Conservation (phyloP, 2,113 vertebrate genomes). For the Myxocyprinus asiaticus region DNA sequence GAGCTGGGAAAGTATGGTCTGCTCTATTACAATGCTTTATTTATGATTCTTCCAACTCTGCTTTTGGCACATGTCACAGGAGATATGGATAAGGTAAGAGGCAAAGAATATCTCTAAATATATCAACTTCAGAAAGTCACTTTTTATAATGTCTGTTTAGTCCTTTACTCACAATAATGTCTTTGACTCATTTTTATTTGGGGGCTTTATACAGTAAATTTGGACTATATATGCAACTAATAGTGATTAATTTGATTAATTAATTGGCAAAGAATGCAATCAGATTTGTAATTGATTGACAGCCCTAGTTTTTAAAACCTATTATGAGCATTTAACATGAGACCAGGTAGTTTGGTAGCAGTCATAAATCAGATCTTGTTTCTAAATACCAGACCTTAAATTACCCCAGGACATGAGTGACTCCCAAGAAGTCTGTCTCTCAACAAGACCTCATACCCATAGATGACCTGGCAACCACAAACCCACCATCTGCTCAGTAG, state of each 20-base stretch:
- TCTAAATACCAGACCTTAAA: conserved; percentile 1
- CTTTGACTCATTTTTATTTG: too few species aligned
- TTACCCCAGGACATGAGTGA: background rate
- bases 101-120: too few species aligned
- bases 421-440: background rate
- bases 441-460: conserved; percentile 13
- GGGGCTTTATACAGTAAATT: too few species aligned
- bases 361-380: background rate
- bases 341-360: background rate
- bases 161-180: too few species aligned
- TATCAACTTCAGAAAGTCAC: too few species aligned
- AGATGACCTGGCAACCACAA: conserved; percentile 26
- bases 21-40: conserved; percentile 95
- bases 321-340: background rate
- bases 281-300: too few species aligned
- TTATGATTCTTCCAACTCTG: conserved; percentile 94
- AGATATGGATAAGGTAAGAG: conserved; percentile 87
- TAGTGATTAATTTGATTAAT: too few species aligned
- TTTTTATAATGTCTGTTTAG: too few species aligned
- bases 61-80: conserved; percentile 87
- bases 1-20: conserved; percentile 96
- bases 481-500: conserved; percentile 38
- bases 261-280: background rate
- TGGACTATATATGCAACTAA: too few species aligned
- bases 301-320: conserved; percentile 48